Evolutionary conservation across 2,113 vertebrate genomes (phyloP).

Genomic region (Colaptes auratus): DNA sequence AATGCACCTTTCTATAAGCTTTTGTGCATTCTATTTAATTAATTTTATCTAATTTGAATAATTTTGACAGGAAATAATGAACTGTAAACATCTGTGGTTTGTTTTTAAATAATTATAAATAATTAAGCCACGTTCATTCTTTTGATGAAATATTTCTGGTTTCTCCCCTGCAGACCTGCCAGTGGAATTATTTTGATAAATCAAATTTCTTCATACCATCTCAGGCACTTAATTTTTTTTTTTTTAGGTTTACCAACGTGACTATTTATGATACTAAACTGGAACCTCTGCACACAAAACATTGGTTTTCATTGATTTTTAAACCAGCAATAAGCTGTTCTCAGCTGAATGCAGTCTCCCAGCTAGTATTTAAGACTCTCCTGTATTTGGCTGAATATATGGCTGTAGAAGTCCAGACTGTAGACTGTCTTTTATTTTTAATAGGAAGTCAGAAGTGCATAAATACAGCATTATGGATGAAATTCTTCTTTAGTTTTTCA

Average conservation of each 20-base stretch:
- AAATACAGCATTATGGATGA: conserved; percentile 8
- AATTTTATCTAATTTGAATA: not conserved
- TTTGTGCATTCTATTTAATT: not conserved
- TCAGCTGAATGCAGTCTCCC: not conserved
- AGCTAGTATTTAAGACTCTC: not conserved
- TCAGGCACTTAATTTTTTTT: not conserved
- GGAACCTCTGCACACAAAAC: not conserved
- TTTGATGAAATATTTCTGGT: not conserved
- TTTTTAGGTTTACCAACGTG: not conserved
- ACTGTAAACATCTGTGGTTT: not conserved
- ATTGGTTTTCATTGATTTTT: not conserved
- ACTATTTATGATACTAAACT: not conserved
- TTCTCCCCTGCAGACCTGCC: not conserved
- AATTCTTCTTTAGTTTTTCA: not conserved
- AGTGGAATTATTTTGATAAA: not conserved
- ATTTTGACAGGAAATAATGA: not conserved
- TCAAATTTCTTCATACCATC: not conserved
- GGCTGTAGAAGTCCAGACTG: not conserved
- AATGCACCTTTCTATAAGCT: not conserved
- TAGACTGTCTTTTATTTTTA: conserved; percentile 52
- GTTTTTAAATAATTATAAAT: not conserved
- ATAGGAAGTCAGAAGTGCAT: not conserved
- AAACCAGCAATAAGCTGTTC: not conserved
- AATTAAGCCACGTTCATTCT: not conserved
- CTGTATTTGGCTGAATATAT: not conserved